Evolutionary conservation across 2,797 vertebrate genomes (phyloP).

Genomic region (Pangasius krempfi): DNA sequence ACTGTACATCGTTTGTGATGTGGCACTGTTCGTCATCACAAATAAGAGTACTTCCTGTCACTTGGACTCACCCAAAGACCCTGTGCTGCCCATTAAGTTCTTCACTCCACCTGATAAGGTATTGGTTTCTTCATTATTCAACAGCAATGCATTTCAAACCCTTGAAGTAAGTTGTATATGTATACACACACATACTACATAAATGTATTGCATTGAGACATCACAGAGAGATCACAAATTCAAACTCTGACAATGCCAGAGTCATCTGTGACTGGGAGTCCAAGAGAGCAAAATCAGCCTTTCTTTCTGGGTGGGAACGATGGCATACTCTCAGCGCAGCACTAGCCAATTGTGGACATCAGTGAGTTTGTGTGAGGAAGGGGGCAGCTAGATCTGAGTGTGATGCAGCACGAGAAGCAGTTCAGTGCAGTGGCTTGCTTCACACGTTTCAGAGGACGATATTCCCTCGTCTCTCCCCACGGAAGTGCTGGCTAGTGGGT

Average conservation of each 20-base stretch:
- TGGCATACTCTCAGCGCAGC: no score
- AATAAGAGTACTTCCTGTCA: constrained; percentile 98
- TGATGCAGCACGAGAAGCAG: neutral
- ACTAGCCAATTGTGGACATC: no score
- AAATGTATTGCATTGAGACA: no score
- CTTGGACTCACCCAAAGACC: constrained; percentile 94
- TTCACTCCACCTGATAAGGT: constrained; percentile 95
- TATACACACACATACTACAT: no score
- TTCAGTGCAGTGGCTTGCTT: neutral
- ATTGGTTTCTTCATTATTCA: constrained; percentile 36
- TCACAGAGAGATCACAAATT: neutral
- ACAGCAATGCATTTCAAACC: neutral
- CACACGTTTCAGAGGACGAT: no score
- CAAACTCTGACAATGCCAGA: no score
- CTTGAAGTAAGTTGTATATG: neutral
- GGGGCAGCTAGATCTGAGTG: no score
- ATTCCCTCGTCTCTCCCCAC: neutral
- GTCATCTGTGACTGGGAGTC: no score
- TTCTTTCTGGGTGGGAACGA: no score
- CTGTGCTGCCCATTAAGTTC: constrained; percentile 91
- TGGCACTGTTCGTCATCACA: constrained; percentile 95
- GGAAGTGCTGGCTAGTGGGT: neutral
- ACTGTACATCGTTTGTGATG: constrained; percentile 95
- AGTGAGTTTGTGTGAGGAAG: no score
- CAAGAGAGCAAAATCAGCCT: no score